A percentile compares a stretch with the other conserved stretches of the same genome.
These are phyloP conservation scores for Alces alces DNA, from an alignment of 2,113 vertebrate genomes.

Conservation along the genomic window DNA sequence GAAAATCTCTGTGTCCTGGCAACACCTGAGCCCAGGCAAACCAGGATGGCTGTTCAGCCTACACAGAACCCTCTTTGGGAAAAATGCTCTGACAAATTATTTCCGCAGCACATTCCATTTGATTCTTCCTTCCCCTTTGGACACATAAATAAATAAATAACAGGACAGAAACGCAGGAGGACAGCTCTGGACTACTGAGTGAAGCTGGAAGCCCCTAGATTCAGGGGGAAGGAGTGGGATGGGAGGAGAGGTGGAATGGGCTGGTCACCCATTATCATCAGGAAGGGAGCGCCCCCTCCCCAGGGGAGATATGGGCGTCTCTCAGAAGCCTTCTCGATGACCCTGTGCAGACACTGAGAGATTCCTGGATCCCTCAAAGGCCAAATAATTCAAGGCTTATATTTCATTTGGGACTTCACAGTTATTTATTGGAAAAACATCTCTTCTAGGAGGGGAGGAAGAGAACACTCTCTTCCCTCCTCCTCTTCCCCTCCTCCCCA, in stretches of 20 bases:
- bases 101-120: neutral
- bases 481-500: neutral
- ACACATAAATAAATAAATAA: neutral
- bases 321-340: neutral
- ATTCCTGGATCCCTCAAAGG: constrained; percentile 40
- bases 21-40: too few relatives aligned
- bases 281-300: constrained; percentile 21
- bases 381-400: constrained; percentile 45
- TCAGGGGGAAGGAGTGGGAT: neutral
- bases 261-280: neutral
- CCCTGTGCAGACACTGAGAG: constrained; percentile 46
- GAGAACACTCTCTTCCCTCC: neutral
- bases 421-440: constrained; percentile 65
- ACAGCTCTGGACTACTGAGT: neutral
- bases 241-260: neutral
- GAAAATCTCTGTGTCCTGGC: rapidly evolving
- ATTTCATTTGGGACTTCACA: constrained; percentile 43
- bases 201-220: neutral
- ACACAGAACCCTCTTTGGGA: neutral
- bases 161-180: neutral
- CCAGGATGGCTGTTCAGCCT: neutral
- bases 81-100: neutral
- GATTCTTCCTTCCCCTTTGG: neutral
- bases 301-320: neutral
- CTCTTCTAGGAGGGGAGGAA: neutral